Conservation (phyloP, 2,797 vertebrate species). For the Darevskia mixta region DNA sequence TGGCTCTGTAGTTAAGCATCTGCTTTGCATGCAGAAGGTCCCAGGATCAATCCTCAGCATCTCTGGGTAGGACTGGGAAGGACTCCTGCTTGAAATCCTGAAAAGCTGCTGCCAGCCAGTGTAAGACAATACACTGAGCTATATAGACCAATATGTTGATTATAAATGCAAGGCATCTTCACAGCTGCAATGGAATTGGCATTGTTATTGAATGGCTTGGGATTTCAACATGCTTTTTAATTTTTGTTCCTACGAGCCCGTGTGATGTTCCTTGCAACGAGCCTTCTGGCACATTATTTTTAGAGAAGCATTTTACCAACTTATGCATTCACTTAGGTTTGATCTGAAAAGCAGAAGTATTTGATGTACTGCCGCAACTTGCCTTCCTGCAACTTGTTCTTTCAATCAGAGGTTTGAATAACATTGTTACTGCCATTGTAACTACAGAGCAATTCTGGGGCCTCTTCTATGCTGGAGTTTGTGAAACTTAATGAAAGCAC, state of each 20-base stretch:
- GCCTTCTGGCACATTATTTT: background rate
- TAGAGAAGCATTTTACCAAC: background rate
- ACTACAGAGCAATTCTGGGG: background rate
- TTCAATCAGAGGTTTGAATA: background rate
- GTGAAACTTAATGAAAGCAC: slow-evolving; percentile 6
- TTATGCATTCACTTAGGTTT: background rate
- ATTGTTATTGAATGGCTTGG: background rate
- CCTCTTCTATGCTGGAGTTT: background rate
- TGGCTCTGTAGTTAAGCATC: too few species aligned
- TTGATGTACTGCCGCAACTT: background rate
- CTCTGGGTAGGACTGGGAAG: too few species aligned
- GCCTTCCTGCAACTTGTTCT: background rate
- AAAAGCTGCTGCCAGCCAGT: too few species aligned
- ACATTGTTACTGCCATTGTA: background rate
- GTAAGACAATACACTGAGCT: too few species aligned
- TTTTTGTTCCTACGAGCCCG: background rate
- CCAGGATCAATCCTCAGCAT: too few species aligned
- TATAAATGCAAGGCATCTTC: too few species aligned
- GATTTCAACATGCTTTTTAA: background rate
- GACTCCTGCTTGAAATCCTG: too few species aligned
- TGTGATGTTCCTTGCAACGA: background rate
- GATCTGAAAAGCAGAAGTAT: slow-evolving; percentile 3
- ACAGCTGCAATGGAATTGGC: background rate
- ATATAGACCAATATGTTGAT: too few species aligned
- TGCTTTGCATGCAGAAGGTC: too few species aligned